A percentile compares a stretch with the other conserved stretches of the same genome.
Conservation (phyloP, 2,797 vertebrate genomes). For the Anguilla anguilla region DNA sequence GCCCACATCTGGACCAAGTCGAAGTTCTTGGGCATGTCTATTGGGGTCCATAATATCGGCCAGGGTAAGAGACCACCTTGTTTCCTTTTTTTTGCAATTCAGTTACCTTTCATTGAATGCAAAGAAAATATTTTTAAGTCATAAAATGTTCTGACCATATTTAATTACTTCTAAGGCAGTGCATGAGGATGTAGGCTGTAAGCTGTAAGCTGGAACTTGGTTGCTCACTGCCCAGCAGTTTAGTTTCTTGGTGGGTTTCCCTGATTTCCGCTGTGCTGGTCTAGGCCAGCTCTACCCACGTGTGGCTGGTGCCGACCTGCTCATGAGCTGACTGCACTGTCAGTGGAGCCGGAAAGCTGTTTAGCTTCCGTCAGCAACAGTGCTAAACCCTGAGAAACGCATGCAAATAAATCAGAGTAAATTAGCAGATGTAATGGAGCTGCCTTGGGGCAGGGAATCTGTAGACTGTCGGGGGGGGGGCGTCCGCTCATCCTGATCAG, state of each 20-base stretch:
- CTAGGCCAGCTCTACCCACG: not conserved
- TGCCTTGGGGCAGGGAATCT: not conserved
- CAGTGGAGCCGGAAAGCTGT: not conserved
- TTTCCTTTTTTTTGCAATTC: not conserved
- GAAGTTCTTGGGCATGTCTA: slow-evolving; percentile 98
- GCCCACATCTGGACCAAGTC: slow-evolving; percentile 99
- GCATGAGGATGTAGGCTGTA: not conserved
- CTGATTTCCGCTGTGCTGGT: not conserved
- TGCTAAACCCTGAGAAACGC: not conserved
- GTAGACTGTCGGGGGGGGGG: too few relatives aligned
- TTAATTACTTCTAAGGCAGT: not conserved
- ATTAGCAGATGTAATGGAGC: not conserved
- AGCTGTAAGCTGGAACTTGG: not conserved
- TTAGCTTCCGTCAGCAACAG: not conserved
- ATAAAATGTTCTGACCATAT: not conserved
- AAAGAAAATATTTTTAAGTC: not conserved
- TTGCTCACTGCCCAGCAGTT: not conserved
- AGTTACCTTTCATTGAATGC: not conserved
- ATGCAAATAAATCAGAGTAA: not conserved
- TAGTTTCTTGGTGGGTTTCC: not conserved
- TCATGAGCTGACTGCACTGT: not conserved
- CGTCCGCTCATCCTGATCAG: not conserved
- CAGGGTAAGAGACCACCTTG: slow-evolving; percentile 78
- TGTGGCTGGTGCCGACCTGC: not conserved
- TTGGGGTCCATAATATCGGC: slow-evolving; percentile 97